Evolutionary conservation across 1,140 invertebrate species (phyloP).

Genomic region (Argopecten irradians): DNA sequence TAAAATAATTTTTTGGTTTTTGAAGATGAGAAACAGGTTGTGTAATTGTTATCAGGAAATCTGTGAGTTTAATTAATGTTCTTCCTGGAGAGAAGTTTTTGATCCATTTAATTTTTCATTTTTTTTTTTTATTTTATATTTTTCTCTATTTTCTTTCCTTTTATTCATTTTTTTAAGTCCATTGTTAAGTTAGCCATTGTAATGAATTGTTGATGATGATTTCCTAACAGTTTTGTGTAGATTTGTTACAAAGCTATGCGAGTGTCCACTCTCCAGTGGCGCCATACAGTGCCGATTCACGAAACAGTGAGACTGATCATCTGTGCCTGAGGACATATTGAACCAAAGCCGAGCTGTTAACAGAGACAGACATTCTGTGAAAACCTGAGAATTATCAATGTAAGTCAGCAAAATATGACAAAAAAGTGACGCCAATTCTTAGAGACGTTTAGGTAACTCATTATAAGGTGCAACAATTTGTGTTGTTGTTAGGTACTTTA

Average conservation of each 20-base stretch:
- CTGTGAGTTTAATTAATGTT: neutral
- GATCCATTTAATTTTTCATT: neutral
- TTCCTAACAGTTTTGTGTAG: too few relatives aligned
- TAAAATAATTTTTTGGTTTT: neutral
- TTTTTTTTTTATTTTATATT: neutral
- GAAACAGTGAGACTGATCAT: neutral
- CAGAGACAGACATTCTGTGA: neutral
- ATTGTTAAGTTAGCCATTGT: too few relatives aligned
- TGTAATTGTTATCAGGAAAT: neutral
- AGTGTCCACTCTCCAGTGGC: too few relatives aligned
- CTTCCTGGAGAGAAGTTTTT: neutral
- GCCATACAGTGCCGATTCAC: too few relatives aligned
- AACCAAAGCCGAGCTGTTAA: neutral
- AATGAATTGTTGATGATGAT: too few relatives aligned
- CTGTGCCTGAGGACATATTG: neutral
- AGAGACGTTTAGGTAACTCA: neutral
- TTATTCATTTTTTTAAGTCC: too few relatives aligned
- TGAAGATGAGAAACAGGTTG: neutral
- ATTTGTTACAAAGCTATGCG: too few relatives aligned
- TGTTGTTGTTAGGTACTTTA: neutral
- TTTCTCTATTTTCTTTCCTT: too few relatives aligned
- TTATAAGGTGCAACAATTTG: neutral
- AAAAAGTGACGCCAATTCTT: slow-evolving; percentile 15
- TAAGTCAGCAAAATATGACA: neutral
- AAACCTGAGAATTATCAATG: neutral